A percentile compares a stretch with the other conserved stretches of the same genome.
Conservation (phyloP, 2,797 vertebrate species). For the Sphenopsis melanotis region DNA sequence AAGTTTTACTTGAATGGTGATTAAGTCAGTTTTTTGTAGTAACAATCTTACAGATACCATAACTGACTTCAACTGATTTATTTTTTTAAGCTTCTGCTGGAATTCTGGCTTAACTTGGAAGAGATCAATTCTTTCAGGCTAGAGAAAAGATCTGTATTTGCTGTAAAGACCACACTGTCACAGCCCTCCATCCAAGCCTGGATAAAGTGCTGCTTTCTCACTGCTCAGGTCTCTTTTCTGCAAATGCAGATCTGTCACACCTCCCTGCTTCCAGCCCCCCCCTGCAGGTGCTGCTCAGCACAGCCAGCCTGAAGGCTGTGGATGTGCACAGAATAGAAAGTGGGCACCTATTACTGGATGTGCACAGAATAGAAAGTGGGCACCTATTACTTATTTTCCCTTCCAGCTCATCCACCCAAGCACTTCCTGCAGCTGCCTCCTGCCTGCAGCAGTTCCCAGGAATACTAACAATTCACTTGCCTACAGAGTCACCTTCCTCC, state of each 20-base stretch:
- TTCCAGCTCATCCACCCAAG: not conserved
- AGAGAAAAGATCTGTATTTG: constrained; percentile 69
- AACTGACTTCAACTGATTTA: not conserved
- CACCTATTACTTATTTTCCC: not conserved
- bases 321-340: not conserved
- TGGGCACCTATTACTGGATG: not conserved
- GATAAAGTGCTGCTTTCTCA: not conserved
- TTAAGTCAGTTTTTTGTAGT: not conserved
- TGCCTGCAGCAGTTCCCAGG: not conserved
- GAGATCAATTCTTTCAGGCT: constrained; percentile 80
- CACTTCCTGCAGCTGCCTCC: not conserved
- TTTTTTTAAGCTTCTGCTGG: not conserved
- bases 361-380: not conserved
- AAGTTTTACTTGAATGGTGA: not conserved
- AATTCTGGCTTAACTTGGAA: constrained; percentile 74
- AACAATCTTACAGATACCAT: not conserved
- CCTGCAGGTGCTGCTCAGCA: not conserved
- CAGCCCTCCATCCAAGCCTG: constrained; percentile 84
- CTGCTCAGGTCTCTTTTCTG: not conserved
- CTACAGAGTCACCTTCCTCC: not conserved
- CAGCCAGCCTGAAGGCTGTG: not conserved
- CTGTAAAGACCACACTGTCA: constrained; percentile 77
- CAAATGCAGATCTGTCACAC: not conserved
- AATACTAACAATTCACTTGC: not conserved
- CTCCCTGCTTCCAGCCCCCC: not conserved